Base-by-base conservation (phyloP, 2,888 invertebrate genomes). In the Litoditis marina region DNA sequence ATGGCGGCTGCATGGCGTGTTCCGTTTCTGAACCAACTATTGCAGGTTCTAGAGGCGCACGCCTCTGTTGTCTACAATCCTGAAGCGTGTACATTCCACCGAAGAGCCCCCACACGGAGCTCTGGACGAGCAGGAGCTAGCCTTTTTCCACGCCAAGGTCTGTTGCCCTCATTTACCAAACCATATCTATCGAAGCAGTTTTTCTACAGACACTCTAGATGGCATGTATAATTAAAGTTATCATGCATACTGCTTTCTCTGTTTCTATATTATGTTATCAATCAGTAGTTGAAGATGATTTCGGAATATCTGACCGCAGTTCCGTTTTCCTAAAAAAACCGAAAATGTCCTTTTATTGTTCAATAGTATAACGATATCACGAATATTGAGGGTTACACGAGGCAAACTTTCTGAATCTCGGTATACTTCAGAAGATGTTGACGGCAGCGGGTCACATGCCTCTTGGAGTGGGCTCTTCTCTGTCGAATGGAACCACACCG, bases 401-500 rank as follows among this genome's bases (percentile, higher is more conserved):
- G n/a, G n/a, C n/a, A n/a, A n/a, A n/a, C n/a, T n/a, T n/a, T n/a
- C n/a, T n/a, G n/a, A n/a, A n/a, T n/a, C n/a, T n/a, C n/a, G n/a
- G n/a, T n/a, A n/a, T n/a, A n/a, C n/a, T n/a, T n/a, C 54, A 63
- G 63, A 63, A 63, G 49, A 63, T 63, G 63, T 16, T 63, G 30
- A 44, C 63, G 22, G 36, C 59, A 6, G 57, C 57, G n/a, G 63
- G 54, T 13, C 39, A 53, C 39, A 31, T 46, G 31, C 54, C 16
- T 1, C 22, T 47, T 13, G 36, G 49, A n/a, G 27, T 44, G 8
- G 42, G 53, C 31, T 44, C 27, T 27, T 27, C 49, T n/a, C 47
- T 58, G 19, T 65, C 66, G 2, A 65, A 51, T 31, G 68, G 68
- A 13, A 67, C 68, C 13, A 61, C 68, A 16, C 63, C 68, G 22